phyloP scores from a whole-genome alignment of 2,797 vertebrate genomes.

The Pangasius mekongensis region DNA sequence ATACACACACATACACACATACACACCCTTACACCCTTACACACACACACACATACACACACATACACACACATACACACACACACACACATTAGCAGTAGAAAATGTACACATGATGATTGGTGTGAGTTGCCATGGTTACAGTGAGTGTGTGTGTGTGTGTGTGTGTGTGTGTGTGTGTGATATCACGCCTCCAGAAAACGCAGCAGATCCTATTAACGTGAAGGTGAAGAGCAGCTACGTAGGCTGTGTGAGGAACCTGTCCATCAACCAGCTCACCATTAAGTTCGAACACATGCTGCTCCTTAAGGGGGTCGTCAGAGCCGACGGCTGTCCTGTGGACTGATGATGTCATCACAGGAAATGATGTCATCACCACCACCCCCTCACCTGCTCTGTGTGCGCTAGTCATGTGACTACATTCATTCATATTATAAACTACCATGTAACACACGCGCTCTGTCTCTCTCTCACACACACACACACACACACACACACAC shows the following conservation, averaged over 20 bases:
- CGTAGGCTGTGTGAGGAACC: conserved; percentile 89
- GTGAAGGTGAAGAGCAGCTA: conserved; percentile 79
- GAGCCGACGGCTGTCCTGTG: conserved; percentile 85
- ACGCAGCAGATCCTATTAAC: conserved; percentile 69
- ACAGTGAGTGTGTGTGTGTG: not conserved
- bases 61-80: not conserved
- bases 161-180: conserved; percentile 21
- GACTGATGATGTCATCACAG: conserved; percentile 63
- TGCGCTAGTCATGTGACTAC: not conserved
- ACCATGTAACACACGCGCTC: not conserved
- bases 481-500: not conserved
- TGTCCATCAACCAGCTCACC: conserved; percentile 81
- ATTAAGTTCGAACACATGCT: conserved; percentile 87
- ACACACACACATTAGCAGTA: not conserved
- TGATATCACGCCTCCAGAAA: not conserved
- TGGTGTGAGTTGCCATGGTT: not conserved
- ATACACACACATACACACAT: not conserved
- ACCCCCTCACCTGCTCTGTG: not conserved
- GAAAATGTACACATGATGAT: not conserved
- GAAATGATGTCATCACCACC: not conserved
- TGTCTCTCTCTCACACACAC: not conserved
- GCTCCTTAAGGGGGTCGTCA: conserved; percentile 87
- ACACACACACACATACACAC: not conserved
- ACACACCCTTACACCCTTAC: not conserved
- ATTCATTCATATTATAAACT: not conserved